Evolutionary conservation across 2,888 invertebrate genomes (phyloP).

Genomic region (Drosophila flavopinicola): DNA sequence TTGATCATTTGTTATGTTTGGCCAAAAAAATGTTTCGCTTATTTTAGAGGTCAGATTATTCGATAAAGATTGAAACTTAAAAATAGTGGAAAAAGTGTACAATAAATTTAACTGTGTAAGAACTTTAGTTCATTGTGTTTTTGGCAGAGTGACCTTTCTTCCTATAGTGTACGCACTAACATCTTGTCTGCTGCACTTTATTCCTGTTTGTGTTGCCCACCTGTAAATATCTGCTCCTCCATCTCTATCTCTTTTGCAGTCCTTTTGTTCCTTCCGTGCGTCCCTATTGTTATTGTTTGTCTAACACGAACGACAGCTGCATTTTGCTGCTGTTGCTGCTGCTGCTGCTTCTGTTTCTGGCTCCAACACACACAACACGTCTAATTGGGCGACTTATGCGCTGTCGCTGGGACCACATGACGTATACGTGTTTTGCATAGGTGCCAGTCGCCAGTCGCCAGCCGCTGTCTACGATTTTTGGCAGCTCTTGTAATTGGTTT

Average conservation of each 20-base stretch:
- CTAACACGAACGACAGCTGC: slow-evolving; percentile 34
- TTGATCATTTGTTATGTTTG: too few relatives aligned
- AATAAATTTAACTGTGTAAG: too few relatives aligned
- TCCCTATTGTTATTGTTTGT: slow-evolving; percentile 29
- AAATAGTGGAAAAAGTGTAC: too few relatives aligned
- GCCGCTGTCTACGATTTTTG: slow-evolving; percentile 53
- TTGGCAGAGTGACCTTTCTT: too few relatives aligned
- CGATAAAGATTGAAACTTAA: too few relatives aligned
- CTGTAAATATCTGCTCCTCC: not conserved
- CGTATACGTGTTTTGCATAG: slow-evolving; percentile 76
- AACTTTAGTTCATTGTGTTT: too few relatives aligned
- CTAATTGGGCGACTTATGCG: slow-evolving; percentile 73
- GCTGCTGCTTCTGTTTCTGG: not conserved
- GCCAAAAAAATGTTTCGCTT: too few relatives aligned
- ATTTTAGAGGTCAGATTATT: too few relatives aligned
- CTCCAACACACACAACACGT: slow-evolving; percentile 40
- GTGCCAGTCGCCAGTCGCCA: not conserved
- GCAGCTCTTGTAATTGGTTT: slow-evolving; percentile 69
- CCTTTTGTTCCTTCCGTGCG: not conserved
- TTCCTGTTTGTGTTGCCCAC: not conserved
- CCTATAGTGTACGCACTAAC: not conserved
- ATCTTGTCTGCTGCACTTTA: slow-evolving; percentile 17
- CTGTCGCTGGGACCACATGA: slow-evolving; percentile 49
- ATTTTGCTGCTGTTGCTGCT: slow-evolving; percentile 18
- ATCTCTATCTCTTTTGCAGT: not conserved